Evolutionary conservation across 2,113 vertebrate species (phyloP), one percentile per base, ranked within the genome.

Genomic region (Alethe castanea): DNA sequence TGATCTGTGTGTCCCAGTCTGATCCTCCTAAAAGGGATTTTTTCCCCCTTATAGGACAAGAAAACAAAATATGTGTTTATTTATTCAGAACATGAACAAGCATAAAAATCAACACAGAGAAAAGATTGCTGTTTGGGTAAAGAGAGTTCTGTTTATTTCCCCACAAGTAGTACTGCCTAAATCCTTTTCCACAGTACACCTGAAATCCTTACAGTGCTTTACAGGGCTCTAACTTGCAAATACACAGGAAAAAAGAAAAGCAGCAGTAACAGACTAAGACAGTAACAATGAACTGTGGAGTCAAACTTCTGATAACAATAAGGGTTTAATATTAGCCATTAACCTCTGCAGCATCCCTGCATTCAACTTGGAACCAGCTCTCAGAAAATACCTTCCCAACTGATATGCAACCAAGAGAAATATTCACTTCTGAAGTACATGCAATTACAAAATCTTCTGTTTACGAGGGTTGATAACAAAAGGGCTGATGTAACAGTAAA

Each of bases 281-380:
- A 81, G 70, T 23, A 60, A 73, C 71, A 94, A 94, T 96, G 94
- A 96, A 86, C 86, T 89, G 77, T 81, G 65, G 80, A 94, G 69
- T 92, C 80, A 94, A 81, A 56, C 80, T 23, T 31, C 72, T 86
- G 94, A 76, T 94, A 86, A 67, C 86, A 94, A 95, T 72, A 81
- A 86, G 88, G 91, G 56, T 91, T 94, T 94, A 69, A 89, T 89
- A 94, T 78, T 83, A 69, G 56, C 62, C 77, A 88, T 95, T 97
- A 92, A 92, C 92, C 91, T 94, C 80, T 92, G 62, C 83, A 91
- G 33, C 25, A 84, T 57, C 44, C 22, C 60, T 84, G 56, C n/a
- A 60, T 92, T 93, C 76, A 56, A 3, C 48, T 59, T 84, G 60
- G 71, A 95, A 89, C 9, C 5, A 74, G 36, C 52, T 79, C 72